phyloP scores from a whole-genome alignment of 2,113 vertebrate species.

The Pterocles gutturalis region DNA sequence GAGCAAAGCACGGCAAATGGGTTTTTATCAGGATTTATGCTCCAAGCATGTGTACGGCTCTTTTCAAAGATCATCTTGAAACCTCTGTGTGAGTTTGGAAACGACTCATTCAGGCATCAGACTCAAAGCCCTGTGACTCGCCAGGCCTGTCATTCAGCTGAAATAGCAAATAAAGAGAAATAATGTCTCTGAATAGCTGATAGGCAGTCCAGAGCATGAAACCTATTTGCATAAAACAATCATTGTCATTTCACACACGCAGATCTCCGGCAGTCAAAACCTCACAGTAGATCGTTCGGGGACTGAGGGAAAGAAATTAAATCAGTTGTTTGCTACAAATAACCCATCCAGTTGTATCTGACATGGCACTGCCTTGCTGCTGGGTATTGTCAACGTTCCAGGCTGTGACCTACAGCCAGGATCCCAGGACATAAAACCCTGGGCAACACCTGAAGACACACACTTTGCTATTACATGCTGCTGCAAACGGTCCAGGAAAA shows the following conservation, averaged over 20 bases:
- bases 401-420: not conserved
- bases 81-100: not conserved
- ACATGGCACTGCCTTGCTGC: not conserved
- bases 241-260: conserved; percentile 35
- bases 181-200: conserved; percentile 12
- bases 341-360: conserved; percentile 1
- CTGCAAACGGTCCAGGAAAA: not conserved
- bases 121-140: not conserved
- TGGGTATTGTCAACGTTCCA: not conserved
- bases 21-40: not conserved
- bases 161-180: conserved; percentile 34
- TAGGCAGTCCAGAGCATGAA: not conserved
- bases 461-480: accelerated
- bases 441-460: not conserved
- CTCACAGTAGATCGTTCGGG: not conserved
- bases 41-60: accelerated
- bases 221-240: conserved; percentile 24
- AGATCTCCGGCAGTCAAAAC: conserved; percentile 20
- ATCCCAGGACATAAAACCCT: not conserved
- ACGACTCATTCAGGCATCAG: not conserved
- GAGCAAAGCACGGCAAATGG: not conserved
- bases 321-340: conserved; percentile 36
- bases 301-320: conserved; percentile 7
- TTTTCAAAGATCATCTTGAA: not conserved
- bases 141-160: not conserved